Evolutionary conservation across 1,140 invertebrate genomes (phyloP).

Genomic region (Drosophila sproati): DNA sequence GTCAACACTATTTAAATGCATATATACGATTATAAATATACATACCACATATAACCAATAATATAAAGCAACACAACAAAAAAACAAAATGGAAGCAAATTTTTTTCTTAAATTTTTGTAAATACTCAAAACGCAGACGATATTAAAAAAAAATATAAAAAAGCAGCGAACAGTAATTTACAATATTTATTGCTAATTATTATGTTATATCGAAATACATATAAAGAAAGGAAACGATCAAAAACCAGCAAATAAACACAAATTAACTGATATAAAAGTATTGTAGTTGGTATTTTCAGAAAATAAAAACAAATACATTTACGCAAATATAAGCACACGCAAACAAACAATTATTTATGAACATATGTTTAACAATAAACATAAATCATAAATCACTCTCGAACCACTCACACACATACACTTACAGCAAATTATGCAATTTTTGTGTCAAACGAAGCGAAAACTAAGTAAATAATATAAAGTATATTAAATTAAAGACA

Average conservation of each 20-base stretch:
- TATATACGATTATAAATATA: slow-evolving; percentile 46
- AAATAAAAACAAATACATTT: slow-evolving; percentile 12
- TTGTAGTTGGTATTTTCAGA: slow-evolving; percentile 74
- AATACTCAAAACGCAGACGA: slow-evolving; percentile 68
- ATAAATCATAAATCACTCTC: slow-evolving; percentile 4
- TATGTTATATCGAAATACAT: slow-evolving; percentile 54
- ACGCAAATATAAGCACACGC: slow-evolving; percentile 3
- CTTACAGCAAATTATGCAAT: slow-evolving; percentile 46
- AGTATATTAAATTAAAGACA: slow-evolving; percentile 63
- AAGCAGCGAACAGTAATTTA: slow-evolving; percentile 38
- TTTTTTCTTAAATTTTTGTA: slow-evolving; percentile 80
- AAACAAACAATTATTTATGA: slow-evolving; percentile 49
- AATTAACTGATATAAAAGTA: slow-evolving; percentile 80
- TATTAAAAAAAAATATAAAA: slow-evolving; percentile 18
- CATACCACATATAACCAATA: slow-evolving; percentile 36
- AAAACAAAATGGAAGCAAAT: slow-evolving; percentile 46
- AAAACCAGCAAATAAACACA: slow-evolving; percentile 36
- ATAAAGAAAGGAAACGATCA: slow-evolving; percentile 23
- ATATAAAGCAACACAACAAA: background rate
- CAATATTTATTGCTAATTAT: slow-evolving; percentile 64
- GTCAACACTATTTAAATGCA: slow-evolving; percentile 45
- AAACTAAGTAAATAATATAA: slow-evolving; percentile 37
- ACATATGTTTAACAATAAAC: slow-evolving; percentile 50
- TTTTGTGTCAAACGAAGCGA: slow-evolving; percentile 60
- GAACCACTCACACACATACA: background rate